Evolutionary conservation across 2,113 vertebrate species (phyloP).

Genomic region (Mixornis gularis): DNA sequence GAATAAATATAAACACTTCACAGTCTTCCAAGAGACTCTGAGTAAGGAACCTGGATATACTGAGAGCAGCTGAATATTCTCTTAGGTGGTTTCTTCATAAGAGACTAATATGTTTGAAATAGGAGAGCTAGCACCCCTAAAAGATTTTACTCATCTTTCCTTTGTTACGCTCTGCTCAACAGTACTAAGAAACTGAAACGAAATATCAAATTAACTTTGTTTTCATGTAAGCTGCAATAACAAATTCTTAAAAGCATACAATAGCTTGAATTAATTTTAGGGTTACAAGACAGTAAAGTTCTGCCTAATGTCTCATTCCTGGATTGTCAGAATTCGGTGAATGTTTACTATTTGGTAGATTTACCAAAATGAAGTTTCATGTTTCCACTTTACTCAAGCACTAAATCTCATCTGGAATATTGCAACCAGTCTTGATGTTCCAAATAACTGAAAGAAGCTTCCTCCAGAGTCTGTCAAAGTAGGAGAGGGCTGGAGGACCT

Average conservation of each 20-base stretch:
- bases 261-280: not conserved
- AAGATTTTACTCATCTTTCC: not conserved
- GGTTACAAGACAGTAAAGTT: not conserved
- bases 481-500: not conserved
- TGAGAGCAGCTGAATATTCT: not conserved
- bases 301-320: not conserved
- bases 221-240: not conserved
- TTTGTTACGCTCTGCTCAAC: not conserved
- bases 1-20: not conserved
- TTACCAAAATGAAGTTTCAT: not conserved
- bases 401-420: not conserved
- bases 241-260: not conserved
- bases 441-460: not conserved
- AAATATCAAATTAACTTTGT: not conserved
- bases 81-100: not conserved
- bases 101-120: not conserved
- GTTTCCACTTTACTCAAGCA: not conserved
- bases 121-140: not conserved
- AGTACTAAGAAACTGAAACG: not conserved
- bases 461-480: not conserved
- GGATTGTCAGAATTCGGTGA: not conserved
- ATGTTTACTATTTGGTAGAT: not conserved
- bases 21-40: not conserved
- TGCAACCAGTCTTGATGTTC: not conserved
- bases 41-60: not conserved